phyloP scores from a whole-genome alignment of 1,140 invertebrate species.

The Drosophila funebris region DNA sequence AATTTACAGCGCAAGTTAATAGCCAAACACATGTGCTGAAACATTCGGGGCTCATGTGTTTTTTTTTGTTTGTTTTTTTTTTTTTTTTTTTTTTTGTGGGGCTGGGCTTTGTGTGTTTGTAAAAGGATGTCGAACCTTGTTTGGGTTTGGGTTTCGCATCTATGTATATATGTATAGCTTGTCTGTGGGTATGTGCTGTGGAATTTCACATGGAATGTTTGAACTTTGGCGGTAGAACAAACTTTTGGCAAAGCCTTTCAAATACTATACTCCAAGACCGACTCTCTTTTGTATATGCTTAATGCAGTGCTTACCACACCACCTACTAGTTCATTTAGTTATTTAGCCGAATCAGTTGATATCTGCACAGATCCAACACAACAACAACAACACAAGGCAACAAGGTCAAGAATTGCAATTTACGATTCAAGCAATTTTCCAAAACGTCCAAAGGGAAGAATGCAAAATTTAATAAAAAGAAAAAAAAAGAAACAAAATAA shows the following conservation, averaged over 20 bases:
- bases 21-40: constrained; percentile 41
- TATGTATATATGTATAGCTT: too few species aligned
- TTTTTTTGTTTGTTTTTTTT: not conserved
- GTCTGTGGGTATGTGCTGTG: not conserved
- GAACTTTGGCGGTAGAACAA: constrained; percentile 26
- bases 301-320: not conserved
- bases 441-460: not conserved
- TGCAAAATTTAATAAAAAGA: constrained; percentile 6
- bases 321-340: not conserved
- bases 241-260: not conserved
- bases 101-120: not conserved
- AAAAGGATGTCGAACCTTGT: not conserved
- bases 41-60: not conserved
- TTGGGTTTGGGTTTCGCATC: not conserved
- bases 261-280: not conserved
- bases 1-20: constrained; percentile 57
- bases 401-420: not conserved
- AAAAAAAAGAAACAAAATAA: not conserved
- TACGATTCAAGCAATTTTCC: constrained; percentile 8
- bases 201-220: constrained; percentile 26
- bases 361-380: too few species aligned
- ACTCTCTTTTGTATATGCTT: not conserved
- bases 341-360: constrained; percentile 7
- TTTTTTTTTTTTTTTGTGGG: too few species aligned
- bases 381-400: not conserved